Evolutionary conservation across 64 coral and sea anemone species (phyloP).

Genomic region (Astreopora myriophthalma): DNA sequence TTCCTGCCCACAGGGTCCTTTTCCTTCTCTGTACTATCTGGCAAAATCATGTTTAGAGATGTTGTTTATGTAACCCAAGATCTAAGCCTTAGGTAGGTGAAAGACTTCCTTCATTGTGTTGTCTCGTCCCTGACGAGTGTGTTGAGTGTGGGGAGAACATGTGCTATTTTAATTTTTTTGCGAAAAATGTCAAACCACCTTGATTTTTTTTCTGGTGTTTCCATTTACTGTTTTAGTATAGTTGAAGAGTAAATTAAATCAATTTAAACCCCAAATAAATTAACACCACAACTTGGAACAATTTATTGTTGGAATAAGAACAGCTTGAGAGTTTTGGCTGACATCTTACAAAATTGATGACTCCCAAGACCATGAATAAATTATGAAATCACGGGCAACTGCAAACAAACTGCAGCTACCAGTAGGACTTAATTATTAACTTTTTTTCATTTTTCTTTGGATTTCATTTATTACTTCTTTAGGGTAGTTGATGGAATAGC

Average conservation of each 20-base stretch:
- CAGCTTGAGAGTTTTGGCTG: not conserved
- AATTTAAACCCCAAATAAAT: not conserved
- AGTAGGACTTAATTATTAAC: no score
- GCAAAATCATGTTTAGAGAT: slow-evolving; percentile 99
- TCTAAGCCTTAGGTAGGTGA: slow-evolving; percentile 80
- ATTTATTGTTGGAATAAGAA: not conserved
- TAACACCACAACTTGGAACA: not conserved
- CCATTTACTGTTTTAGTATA: no score
- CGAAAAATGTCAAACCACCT: not conserved
- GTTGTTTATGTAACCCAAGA: slow-evolving; percentile 94
- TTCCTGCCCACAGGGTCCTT: slow-evolving; percentile 76
- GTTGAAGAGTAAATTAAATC: not conserved
- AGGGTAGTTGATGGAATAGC: slow-evolving; percentile 98
- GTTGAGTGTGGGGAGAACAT: not conserved
- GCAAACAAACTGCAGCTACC: no score
- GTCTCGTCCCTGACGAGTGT: not conserved
- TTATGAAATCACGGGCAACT: no score
- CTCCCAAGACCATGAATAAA: not conserved
- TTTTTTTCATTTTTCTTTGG: not conserved
- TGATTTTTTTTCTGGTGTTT: not conserved
- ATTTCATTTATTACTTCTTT: not conserved
- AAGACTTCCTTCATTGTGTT: not conserved
- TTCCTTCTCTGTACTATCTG: slow-evolving; percentile 94
- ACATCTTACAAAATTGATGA: not conserved
- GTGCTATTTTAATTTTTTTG: not conserved